Percentiles rank a stretch among this genome's conserved stretches.
phyloP scores from a whole-genome alignment of 2,113 vertebrate genomes.

The Uria aalge region DNA sequence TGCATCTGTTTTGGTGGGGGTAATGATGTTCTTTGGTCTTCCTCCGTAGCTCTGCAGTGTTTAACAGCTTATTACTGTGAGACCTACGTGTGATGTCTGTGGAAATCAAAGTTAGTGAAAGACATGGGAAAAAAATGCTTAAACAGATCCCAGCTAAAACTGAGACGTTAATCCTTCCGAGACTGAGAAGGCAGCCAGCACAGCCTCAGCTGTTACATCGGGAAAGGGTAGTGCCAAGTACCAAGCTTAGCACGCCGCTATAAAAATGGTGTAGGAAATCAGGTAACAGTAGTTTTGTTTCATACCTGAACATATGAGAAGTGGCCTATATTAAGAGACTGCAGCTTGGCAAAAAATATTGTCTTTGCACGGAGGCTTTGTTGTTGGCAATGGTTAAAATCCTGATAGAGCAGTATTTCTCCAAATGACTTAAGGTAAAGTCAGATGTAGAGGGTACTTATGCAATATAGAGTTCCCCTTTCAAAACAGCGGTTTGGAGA shows the following conservation, averaged over 20 bases:
- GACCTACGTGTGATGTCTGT: neutral
- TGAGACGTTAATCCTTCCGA: neutral
- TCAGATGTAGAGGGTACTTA: neutral
- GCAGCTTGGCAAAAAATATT: neutral
- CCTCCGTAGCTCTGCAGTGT: neutral
- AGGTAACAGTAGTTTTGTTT: neutral
- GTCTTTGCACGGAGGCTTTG: neutral
- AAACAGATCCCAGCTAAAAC: neutral
- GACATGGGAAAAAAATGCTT: neutral
- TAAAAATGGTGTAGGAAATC: neutral
- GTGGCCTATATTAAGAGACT: neutral
- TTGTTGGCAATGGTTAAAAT: neutral
- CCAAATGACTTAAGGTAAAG: neutral
- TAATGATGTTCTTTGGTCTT: neutral
- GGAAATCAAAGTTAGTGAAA: neutral
- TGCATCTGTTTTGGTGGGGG: neutral
- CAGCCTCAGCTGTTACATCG: neutral
- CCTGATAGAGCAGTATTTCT: neutral
- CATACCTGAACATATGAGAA: neutral
- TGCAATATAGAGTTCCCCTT: constrained; percentile 23
- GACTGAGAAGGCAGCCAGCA: neutral
- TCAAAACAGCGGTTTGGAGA: neutral
- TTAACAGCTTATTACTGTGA: neutral
- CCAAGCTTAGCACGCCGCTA: neutral
- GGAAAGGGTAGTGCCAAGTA: neutral